phyloP scores from a whole-genome alignment of 2,888 invertebrate species.

The Ormyrus labotus region DNA sequence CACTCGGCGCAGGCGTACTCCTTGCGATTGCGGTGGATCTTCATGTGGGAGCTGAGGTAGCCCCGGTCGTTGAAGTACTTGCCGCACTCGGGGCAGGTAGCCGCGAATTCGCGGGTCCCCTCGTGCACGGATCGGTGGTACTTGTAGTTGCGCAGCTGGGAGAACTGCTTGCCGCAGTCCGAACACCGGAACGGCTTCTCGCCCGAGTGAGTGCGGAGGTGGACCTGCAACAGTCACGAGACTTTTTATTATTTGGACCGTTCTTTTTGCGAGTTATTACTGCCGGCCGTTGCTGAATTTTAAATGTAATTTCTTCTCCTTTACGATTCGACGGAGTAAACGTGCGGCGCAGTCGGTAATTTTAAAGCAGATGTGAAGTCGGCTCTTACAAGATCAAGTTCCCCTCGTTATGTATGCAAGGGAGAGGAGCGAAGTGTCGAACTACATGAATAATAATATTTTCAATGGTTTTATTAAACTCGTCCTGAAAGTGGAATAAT shows the following conservation, averaged over 20 bases:
- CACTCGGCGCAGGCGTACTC: constrained; percentile 89
- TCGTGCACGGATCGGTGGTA: constrained; percentile 89
- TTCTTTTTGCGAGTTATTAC: not conserved
- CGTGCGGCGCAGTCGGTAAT: no score
- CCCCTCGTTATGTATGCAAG: no score
- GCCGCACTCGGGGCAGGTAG: constrained; percentile 85
- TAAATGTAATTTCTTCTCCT: not conserved
- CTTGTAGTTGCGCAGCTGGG: constrained; percentile 89
- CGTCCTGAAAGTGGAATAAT: no score
- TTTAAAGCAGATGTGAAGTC: no score
- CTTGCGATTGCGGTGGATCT: constrained; percentile 88
- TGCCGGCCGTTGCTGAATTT: not conserved
- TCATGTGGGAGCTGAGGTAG: constrained; percentile 90
- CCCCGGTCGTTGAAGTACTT: constrained; percentile 91
- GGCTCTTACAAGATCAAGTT: no score
- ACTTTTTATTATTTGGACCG: not conserved
- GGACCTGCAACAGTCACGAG: constrained; percentile 66
- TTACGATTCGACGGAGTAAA: not conserved
- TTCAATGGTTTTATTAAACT: no score
- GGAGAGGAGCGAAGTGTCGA: no score
- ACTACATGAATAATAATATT: no score
- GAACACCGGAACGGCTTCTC: constrained; percentile 83
- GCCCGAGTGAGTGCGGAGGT: constrained; percentile 74
- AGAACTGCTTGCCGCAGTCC: constrained; percentile 89
- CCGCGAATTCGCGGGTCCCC: constrained; percentile 89